phyloP scores from a whole-genome alignment of 1,140 invertebrate genomes.

The Papilio polyxenes region DNA sequence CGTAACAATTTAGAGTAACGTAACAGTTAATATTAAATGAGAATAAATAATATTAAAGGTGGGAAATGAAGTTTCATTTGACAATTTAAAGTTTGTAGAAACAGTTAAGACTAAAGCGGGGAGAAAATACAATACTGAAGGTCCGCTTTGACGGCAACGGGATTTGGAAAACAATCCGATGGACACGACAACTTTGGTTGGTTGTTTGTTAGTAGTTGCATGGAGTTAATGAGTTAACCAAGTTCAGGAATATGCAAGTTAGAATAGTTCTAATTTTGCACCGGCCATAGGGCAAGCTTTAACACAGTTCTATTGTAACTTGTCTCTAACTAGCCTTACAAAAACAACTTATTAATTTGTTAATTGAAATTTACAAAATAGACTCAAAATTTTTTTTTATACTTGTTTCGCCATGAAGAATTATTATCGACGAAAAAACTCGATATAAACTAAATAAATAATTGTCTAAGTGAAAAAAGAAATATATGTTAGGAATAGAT shows the following conservation, averaged over 20 bases:
- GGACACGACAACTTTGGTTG: constrained; percentile 54
- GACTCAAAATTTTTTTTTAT: too few species aligned
- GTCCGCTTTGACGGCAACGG: constrained; percentile 36
- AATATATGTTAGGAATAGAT: too few species aligned
- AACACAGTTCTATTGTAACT: constrained; percentile 38
- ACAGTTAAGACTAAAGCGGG: constrained; percentile 52
- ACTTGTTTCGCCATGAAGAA: too few species aligned
- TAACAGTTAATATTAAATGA: constrained; percentile 50
- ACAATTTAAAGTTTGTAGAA: constrained; percentile 75
- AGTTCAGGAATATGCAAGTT: constrained; percentile 50
- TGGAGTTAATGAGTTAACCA: constrained; percentile 63
- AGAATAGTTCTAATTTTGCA: constrained; percentile 57
- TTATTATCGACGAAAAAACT: not conserved
- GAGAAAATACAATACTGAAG: constrained; percentile 57
- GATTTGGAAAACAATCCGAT: constrained; percentile 48
- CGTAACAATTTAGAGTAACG: constrained; percentile 37
- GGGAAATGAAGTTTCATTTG: constrained; percentile 61
- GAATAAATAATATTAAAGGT: constrained; percentile 68
- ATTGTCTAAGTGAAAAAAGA: not conserved
- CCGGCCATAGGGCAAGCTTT: constrained; percentile 44
- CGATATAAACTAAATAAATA: not conserved
- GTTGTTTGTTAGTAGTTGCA: constrained; percentile 64
- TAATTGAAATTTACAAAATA: not conserved
- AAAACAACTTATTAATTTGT: not conserved
- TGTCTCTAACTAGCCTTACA: not conserved